A percentile compares a stretch with the other conserved stretches of the same genome.
Conservation (phyloP, 2,113 vertebrate species). For the Corythornis cristatus region DNA sequence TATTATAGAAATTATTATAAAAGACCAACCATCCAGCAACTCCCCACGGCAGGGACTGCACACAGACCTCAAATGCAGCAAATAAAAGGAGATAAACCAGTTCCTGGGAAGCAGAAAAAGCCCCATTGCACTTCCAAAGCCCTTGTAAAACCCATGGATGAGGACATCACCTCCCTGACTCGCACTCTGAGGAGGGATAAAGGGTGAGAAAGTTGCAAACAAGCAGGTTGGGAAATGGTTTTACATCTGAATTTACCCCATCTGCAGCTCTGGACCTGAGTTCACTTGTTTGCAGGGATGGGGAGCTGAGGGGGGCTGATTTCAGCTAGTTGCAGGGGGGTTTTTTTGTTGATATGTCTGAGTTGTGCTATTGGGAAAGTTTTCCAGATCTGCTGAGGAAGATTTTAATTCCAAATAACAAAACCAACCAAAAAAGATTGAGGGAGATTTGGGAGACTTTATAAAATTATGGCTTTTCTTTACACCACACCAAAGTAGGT, state of each 20-base stretch:
- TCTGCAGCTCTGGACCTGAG: not conserved
- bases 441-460: not conserved
- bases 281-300: not conserved
- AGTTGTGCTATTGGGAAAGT: not conserved
- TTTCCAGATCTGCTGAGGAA: not conserved
- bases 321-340: not conserved
- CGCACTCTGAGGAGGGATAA: not conserved
- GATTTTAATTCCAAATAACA: not conserved
- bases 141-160: not conserved
- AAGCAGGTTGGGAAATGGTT: not conserved
- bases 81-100: not conserved
- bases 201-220: not conserved
- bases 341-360: not conserved
- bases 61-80: not conserved
- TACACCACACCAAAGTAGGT: not conserved
- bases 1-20: not conserved
- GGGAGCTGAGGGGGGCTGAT: not conserved
- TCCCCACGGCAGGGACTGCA: not conserved
- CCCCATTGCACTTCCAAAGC: not conserved
- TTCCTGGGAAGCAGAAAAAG: not conserved
- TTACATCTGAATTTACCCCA: not conserved
- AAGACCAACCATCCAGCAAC: not conserved
- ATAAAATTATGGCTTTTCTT: not conserved
- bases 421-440: fast-evolving
- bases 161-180: not conserved